Percentiles rank a stretch among this genome's conserved stretches.
These are phyloP conservation scores for Trachops cirrhosus DNA, from an alignment of 2,797 vertebrate genomes.

Conservation along the genomic window DNA sequence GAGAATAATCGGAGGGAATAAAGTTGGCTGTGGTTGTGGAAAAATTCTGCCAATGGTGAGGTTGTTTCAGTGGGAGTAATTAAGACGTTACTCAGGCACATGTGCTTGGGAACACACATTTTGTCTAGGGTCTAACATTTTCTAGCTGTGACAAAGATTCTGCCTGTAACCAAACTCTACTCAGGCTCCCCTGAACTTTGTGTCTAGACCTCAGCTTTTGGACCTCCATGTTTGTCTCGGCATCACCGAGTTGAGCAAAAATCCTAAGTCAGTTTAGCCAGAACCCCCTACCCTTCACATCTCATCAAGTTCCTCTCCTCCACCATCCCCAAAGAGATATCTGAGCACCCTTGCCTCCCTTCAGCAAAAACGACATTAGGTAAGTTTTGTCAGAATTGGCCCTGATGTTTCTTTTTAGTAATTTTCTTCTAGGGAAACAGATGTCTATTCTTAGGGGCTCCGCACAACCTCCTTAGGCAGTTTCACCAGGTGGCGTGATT, in stretches of 20 bases:
- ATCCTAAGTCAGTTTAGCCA: neutral
- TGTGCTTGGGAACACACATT: neutral
- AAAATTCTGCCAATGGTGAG: neutral
- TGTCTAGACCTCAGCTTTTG: neutral
- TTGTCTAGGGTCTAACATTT: neutral
- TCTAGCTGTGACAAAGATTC: neutral
- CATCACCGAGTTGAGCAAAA: neutral
- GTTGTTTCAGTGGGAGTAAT: conserved; percentile 57
- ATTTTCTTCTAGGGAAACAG: neutral
- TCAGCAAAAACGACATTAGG: neutral
- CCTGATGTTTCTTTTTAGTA: neutral
- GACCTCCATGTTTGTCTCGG: neutral
- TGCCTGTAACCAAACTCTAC: neutral
- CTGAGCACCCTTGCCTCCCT: neutral
- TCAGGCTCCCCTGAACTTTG: neutral
- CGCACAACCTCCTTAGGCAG: neutral
- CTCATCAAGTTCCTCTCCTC: neutral
- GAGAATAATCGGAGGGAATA: conserved; percentile 36
- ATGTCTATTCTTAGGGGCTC: neutral
- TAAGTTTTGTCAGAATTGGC: neutral
- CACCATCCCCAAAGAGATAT: neutral
- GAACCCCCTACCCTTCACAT: neutral
- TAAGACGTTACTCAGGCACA: neutral
- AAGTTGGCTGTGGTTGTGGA: neutral
- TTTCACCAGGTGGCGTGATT: neutral